Evolutionary conservation across 1,140 invertebrate genomes (phyloP), one percentile per base, ranked within the genome.

Genomic region (Drosophila equinoxialis): DNA sequence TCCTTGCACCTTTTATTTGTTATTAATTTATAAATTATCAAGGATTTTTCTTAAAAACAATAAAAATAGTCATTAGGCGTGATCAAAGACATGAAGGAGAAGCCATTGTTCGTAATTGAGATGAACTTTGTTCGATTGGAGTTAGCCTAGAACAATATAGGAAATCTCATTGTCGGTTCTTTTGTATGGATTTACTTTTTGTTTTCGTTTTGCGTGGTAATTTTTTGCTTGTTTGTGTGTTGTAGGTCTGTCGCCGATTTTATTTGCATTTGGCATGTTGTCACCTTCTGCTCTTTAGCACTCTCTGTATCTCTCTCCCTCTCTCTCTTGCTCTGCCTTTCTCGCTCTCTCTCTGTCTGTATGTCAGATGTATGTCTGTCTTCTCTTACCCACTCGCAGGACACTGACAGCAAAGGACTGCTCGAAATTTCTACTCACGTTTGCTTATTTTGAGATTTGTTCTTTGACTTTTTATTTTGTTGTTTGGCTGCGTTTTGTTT

Each of bases 261-360:
- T 84, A 84, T 84, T 85, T 85, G 77, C 74, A 85, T 85, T 78
- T 37, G 75, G 65, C 70, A 71, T 86, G 71, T 87, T 86, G 83
- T 86, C 83, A 86, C 83, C 82, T 86, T 68, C 70, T 37, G 17
- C 45, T 51, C 45, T 51, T 51, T 23, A 51, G 45, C n/a, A 14
- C 11, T 20, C 5, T 26, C 5, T 11, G 4, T 11, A 1, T 59
- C 35, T n/a, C 17, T 11, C 8, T 20, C 2, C 13, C 4, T 51
- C 8, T 11, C 45, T 7, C 8, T 10, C 6, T 17, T 17, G 3
- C 14, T 7, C 0, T 42, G 2, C n/a, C 20, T 41, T 8, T 17
- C 17, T 33, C 8, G 3, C 2, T 14, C 3, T n/a, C 6, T n/a
- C 13, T 14, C 11, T 17, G 0, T 17, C 35, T 6, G 30, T 30